Percentiles rank a stretch among this genome's conserved stretches.
These are phyloP conservation scores for Esox lucius DNA, from an alignment of 2,797 vertebrate species.

Conservation along the genomic window DNA sequence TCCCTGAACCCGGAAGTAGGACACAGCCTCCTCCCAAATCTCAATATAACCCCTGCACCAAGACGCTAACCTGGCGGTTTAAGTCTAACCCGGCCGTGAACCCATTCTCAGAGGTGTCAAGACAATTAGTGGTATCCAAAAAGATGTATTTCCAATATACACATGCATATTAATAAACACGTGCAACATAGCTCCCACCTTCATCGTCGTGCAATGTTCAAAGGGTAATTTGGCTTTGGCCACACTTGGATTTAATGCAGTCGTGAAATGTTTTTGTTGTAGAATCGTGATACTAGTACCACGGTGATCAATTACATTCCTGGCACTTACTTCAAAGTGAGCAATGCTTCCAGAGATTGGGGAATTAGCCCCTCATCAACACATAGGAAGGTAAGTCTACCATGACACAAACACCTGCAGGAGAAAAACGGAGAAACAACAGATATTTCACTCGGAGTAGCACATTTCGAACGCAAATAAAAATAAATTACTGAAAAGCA, in stretches of 20 bases:
- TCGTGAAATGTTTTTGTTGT: neutral
- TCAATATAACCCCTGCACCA: too few relatives aligned
- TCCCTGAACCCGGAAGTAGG: too few relatives aligned
- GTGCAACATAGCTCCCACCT: too few relatives aligned
- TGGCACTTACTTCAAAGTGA: conserved; percentile 35
- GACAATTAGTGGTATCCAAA: too few relatives aligned
- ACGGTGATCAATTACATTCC: conserved; percentile 29
- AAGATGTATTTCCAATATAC: too few relatives aligned
- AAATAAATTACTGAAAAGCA: conserved; percentile 59
- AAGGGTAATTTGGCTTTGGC: neutral
- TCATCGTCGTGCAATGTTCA: neutral
- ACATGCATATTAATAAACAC: too few relatives aligned
- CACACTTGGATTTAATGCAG: neutral
- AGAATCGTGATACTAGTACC: neutral
- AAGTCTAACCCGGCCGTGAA: too few relatives aligned
- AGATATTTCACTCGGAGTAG: conserved; percentile 51
- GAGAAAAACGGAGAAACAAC: conserved; percentile 30
- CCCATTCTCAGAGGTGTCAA: too few relatives aligned
- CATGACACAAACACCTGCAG: conserved; percentile 36
- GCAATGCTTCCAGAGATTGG: conserved; percentile 33
- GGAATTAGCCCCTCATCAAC: conserved; percentile 44
- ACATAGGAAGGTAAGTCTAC: conserved; percentile 40
- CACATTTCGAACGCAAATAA: conserved; percentile 62
- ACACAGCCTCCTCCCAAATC: too few relatives aligned
- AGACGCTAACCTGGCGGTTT: too few relatives aligned